phyloP scores from a whole-genome alignment of 2,888 invertebrate species.

The Allygus modestus region DNA sequence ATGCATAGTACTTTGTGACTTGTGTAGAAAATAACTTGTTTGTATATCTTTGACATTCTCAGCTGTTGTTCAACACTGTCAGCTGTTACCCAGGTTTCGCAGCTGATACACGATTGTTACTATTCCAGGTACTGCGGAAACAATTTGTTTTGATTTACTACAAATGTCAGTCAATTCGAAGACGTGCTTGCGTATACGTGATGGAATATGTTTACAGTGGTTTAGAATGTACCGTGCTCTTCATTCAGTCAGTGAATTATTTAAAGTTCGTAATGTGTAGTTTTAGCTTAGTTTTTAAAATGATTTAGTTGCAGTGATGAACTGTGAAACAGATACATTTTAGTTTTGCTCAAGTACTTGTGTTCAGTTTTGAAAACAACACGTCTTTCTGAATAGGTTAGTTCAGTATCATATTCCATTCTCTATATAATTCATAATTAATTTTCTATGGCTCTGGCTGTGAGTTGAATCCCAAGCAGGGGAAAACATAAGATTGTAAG shows the following conservation, averaged over 20 bases:
- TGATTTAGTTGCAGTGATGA: background rate
- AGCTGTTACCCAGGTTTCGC: background rate
- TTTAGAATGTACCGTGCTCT: no score
- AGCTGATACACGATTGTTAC: conserved; percentile 8
- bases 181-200: background rate
- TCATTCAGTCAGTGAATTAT: no score
- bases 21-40: no score
- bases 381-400: background rate
- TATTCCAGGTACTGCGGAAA: background rate
- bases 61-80: no score
- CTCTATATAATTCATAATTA: no score
- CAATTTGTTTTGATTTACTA: background rate
- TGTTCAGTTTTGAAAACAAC: background rate
- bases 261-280: background rate
- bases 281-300: background rate
- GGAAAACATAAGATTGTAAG: no score
- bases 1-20: no score
- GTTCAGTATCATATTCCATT: background rate
- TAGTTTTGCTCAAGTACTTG: background rate
- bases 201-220: no score
- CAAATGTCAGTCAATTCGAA: background rate
- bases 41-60: no score
- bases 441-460: no score
- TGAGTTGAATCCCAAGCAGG: no score
- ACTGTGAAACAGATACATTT: background rate